Evolutionary conservation across 2,113 vertebrate species (phyloP), one percentile per base, ranked within the genome.

Genomic region (Pseudorasbora parva): DNA sequence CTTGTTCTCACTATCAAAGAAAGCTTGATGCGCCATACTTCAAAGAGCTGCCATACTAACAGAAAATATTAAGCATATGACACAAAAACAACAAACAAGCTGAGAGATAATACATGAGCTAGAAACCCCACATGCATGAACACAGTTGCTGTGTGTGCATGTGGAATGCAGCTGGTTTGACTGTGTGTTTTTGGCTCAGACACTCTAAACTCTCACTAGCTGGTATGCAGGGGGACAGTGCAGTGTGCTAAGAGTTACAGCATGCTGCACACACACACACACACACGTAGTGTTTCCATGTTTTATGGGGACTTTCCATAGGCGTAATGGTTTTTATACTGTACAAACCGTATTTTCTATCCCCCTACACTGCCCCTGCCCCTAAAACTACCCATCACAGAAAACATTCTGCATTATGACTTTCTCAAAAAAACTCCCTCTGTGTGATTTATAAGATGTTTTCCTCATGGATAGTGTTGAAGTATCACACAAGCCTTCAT

Each of bases 121-220:
- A 3, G 17, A 51, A 74, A 51, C 21, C 23, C 8, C 11, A 74
- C 83, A 71, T 74, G 17, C 59, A 68, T 79, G 14, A 14, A 49
- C 47, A 49, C 51, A 21, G 51, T 47, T 17, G 27, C 41, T 51
- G 47, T 19, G 33, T 33, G 45, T 54, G 45, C 64, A 47, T 77
- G 47, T 56, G 49, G 43, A 80, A 76, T 41, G 21, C 85, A 84
- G 76, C 76, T 79, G 82, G 64, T 60, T 37, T 81, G 71, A 75
- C 62, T 84, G 68, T 64, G 73, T 72, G 64, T 79, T 54, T 77
- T 77, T 83, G 59, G 77, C 81, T 87, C 81, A 83, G 60, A 82
- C 43, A 56, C 71, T 84, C 71, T 45, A 17, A 75, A 54, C 33
- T 82, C 66, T 66, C 73, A 4, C 75, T 54, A 54, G 51, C 19